These are phyloP conservation scores for Oryzaephilus surinamensis DNA, from an alignment of 1,140 invertebrate genomes.

Conservation along the genomic window DNA sequence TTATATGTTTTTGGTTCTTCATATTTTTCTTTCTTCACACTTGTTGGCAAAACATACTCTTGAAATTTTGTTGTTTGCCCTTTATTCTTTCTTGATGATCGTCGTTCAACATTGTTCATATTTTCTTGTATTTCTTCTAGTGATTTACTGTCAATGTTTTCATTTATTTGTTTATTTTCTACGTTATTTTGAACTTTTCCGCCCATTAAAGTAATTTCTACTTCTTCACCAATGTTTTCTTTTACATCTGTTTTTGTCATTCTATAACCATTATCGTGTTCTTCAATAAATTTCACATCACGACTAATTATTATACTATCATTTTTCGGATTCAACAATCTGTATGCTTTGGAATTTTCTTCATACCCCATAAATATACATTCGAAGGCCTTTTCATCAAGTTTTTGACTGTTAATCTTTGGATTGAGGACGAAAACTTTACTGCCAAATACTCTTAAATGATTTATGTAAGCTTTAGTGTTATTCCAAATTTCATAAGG, in stretches of 20 bases:
- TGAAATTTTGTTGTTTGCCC: too few species aligned
- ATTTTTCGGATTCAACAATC: conserved; percentile 17
- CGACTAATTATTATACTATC: conserved; percentile 18
- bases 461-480: conserved; percentile 3
- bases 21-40: not conserved
- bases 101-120: too few species aligned
- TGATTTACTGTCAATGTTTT: too few species aligned
- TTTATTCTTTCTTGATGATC: too few species aligned
- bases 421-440: conserved; percentile 17
- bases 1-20: not conserved
- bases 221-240: too few species aligned
- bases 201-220: not conserved
- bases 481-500: conserved; percentile 6
- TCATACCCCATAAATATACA: conserved; percentile 24
- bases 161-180: too few species aligned
- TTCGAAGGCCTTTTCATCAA: conserved; percentile 17
- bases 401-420: conserved; percentile 19
- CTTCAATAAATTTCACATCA: conserved; percentile 21
- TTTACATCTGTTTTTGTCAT: too few species aligned
- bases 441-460: conserved; percentile 9
- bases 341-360: conserved; percentile 22
- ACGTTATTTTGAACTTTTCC: not conserved
- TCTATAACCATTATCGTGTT: too few species aligned
- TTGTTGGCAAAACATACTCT: too few species aligned
- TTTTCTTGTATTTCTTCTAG: too few species aligned